phyloP scores from a whole-genome alignment of 1,140 invertebrate genomes.

The Drosophila repleta region DNA sequence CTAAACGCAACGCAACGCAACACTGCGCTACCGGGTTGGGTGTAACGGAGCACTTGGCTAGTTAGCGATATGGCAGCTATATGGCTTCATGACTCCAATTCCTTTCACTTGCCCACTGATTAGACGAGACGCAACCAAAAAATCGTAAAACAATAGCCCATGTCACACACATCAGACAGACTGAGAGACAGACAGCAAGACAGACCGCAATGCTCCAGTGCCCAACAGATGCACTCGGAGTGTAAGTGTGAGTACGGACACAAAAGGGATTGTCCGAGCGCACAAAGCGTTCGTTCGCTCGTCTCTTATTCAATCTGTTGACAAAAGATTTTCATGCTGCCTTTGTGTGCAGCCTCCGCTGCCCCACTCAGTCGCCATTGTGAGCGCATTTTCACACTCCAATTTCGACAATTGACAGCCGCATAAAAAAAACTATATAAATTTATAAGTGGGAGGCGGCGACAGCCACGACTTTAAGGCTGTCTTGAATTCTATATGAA shows the following conservation, averaged over 20 bases:
- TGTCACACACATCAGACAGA: conserved; percentile 23
- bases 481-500: conserved; percentile 55
- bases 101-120: conserved; percentile 74
- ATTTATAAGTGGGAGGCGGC: conserved; percentile 10
- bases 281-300: conserved; percentile 18
- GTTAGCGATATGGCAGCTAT: conserved; percentile 71
- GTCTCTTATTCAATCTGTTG: conserved; percentile 60
- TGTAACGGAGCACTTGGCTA: conserved; percentile 68
- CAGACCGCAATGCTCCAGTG: conserved; percentile 59
- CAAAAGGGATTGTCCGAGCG: conserved; percentile 35
- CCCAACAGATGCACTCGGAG: conserved; percentile 35
- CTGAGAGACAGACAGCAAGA: not conserved
- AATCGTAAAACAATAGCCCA: conserved; percentile 66
- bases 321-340: conserved; percentile 63
- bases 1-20: conserved; percentile 38
- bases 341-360: conserved; percentile 48
- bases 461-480: not conserved
- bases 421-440: conserved; percentile 33
- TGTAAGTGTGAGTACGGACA: conserved; percentile 24
- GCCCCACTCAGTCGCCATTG: conserved; percentile 31
- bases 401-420: conserved; percentile 57
- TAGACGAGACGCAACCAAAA: conserved; percentile 58
- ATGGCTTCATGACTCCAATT: conserved; percentile 71
- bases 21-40: conserved; percentile 77
- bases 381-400: conserved; percentile 77